Conservation (phyloP, 2,797 vertebrate species). For the Chelon auratus region DNA sequence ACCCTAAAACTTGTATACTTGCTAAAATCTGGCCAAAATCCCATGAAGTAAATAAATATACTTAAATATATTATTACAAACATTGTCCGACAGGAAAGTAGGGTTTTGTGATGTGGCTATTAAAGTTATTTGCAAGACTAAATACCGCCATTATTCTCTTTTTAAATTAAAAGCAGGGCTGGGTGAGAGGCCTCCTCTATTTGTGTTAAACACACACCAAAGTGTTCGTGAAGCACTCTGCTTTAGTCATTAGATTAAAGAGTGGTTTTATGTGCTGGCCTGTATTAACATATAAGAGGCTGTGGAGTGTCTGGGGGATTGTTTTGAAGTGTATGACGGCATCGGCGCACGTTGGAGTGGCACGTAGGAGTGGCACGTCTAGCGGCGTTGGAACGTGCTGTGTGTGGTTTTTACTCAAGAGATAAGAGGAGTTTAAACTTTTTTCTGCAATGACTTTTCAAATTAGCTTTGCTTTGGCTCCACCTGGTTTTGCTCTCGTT, state of each 20-base stretch:
- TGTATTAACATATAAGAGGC: constrained; percentile 58
- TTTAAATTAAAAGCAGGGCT: constrained; percentile 34
- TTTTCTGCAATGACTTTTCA: constrained; percentile 1
- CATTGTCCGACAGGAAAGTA: not conserved
- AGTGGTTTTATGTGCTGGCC: constrained; percentile 40
- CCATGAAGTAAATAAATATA: no score
- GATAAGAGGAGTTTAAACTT: constrained; percentile 13
- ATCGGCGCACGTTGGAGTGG: constrained; percentile 23
- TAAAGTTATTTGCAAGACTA: constrained; percentile 21
- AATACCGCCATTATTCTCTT: constrained; percentile 30
- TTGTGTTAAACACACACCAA: constrained; percentile 52
- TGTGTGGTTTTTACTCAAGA: constrained; percentile 11
- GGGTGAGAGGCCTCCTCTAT: constrained; percentile 39
- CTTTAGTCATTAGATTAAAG: constrained; percentile 62
- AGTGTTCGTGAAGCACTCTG: constrained; percentile 41
- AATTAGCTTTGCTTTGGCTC: not conserved
- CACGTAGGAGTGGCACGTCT: constrained; percentile 27
- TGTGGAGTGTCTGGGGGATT: constrained; percentile 51
- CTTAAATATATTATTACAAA: no score
- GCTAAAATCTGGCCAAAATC: no score
- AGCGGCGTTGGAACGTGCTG: constrained; percentile 12
- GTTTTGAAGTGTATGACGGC: constrained; percentile 46
- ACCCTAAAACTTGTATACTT: no score
- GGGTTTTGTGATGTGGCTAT: not conserved
- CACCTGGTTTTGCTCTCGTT: not conserved